phyloP scores from a whole-genome alignment of 1,140 invertebrate genomes.

The Chrysoperla carnea region DNA sequence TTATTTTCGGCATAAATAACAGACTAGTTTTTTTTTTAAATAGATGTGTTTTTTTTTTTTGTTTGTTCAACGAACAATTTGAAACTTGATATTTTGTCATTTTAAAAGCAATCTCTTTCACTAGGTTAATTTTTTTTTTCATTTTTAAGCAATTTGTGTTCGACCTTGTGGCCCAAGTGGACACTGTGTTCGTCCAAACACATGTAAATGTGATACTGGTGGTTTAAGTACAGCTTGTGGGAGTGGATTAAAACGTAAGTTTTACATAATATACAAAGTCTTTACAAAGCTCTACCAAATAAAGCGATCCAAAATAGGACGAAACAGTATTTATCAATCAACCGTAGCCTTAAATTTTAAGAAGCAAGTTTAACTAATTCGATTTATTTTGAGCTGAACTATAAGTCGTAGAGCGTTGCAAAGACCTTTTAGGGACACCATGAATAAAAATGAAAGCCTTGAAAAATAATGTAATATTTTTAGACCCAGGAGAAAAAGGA shows the following conservation, averaged over 20 bases:
- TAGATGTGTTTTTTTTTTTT: neutral
- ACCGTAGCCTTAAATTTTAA: neutral
- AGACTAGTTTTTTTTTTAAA: neutral
- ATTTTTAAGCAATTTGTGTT: conserved; percentile 51
- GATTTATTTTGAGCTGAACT: neutral
- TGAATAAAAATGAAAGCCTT: neutral
- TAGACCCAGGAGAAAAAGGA: conserved; percentile 9
- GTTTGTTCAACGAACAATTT: conserved; percentile 4
- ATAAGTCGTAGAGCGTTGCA: conserved; percentile 2
- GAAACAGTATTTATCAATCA: too few relatives aligned
- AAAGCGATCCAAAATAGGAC: too few relatives aligned
- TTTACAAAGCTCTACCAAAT: neutral
- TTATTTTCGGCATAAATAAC: neutral
- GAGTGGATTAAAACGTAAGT: conserved; percentile 10
- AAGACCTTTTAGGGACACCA: conserved; percentile 1
- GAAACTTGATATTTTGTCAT: conserved; percentile 10
- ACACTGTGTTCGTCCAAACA: conserved; percentile 62
- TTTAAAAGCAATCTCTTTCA: neutral
- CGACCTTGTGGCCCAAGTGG: conserved; percentile 45
- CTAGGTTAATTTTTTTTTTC: neutral
- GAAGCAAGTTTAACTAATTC: neutral
- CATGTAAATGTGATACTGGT: conserved; percentile 58
- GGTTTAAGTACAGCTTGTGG: conserved; percentile 31
- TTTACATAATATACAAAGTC: conserved; percentile 5
- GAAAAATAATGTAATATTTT: neutral